Evolutionary conservation across 2,888 invertebrate genomes (phyloP), one percentile per base, ranked within the genome.

Genomic region (Parochlus steinenii): DNA sequence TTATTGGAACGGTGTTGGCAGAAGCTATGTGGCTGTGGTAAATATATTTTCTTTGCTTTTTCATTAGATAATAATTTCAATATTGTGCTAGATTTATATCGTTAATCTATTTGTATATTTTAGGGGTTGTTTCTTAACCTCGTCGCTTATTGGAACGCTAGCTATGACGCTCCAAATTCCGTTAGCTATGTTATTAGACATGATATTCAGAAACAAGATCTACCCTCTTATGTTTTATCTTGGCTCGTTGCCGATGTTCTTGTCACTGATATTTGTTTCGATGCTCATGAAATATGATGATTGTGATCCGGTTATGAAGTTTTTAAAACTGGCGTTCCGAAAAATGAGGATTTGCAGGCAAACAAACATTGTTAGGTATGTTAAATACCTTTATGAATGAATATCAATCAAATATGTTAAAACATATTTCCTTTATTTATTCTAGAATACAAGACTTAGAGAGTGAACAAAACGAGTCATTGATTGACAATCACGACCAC

Each of bases 91-190:
- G 24, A 19, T 22, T 18, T 28, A 17, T 32, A 27, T 18, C 11
- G 10, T 27, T 20, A 28, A 30, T 39, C 32, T 18, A 41, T 39
- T 2, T 38, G 11, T 31, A 25, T 24, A 16, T 33, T 60, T 3
- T 59, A 90, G 90, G 86, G 95, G 90, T 32, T 82, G 87, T 48
- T 89, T 92, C 47, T 63, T 95, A 46, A 95, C 95, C 12, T 92
- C 92, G 10, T 78, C 87, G 1, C 65, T 86, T 31, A 78, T 87
- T 46, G 93, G 87, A 17, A 89, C 87, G 2, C 58, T 89, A 47
- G 73, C 87, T 38, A 70, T 92, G 43, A 81, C 82, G 44, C 63
- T 93, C 46, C 81, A 80, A 42, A 79, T 87, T 55, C 95, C 95
- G 36, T 67, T 95, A 61, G 77, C 87, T 22, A 81, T 89, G 71